Evolutionary conservation across 2,113 vertebrate genomes (phyloP).

Genomic region (Aphelocoma coerulescens): DNA sequence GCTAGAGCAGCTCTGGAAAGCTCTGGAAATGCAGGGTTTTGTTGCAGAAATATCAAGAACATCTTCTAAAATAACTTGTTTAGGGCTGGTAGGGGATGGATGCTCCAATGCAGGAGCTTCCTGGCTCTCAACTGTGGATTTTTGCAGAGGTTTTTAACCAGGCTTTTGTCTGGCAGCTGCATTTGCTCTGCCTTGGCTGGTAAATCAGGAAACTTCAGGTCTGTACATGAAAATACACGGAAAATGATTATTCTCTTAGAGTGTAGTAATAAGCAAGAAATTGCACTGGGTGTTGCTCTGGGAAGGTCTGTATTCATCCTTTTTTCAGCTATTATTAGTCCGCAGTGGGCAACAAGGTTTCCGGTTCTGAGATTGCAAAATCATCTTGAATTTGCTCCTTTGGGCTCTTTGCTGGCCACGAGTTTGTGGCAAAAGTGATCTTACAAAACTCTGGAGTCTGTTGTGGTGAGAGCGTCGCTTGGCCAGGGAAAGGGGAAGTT

Average conservation of each 20-base stretch:
- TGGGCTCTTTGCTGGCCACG: background rate
- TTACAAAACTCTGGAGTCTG: accelerated
- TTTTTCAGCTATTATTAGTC: background rate
- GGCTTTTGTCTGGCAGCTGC: background rate
- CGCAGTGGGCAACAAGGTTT: background rate
- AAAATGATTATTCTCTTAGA: background rate
- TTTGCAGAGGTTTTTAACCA: background rate
- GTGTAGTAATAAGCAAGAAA: background rate
- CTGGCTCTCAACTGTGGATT: background rate
- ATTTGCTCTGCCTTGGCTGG: background rate
- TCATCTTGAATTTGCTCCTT: background rate
- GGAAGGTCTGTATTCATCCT: background rate
- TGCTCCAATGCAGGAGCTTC: background rate
- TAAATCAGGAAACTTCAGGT: background rate
- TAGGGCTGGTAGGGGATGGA: background rate
- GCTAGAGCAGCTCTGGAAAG: background rate
- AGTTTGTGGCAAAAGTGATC: background rate
- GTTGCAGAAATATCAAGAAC: background rate
- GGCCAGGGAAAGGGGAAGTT: too few species aligned
- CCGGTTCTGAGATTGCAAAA: background rate
- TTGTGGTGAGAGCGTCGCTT: accelerated
- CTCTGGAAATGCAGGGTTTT: background rate
- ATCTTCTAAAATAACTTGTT: background rate
- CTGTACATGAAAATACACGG: background rate
- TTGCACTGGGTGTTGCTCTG: background rate